Base-by-base conservation (phyloP, 2,113 vertebrate genomes). In the Natator depressus region DNA sequence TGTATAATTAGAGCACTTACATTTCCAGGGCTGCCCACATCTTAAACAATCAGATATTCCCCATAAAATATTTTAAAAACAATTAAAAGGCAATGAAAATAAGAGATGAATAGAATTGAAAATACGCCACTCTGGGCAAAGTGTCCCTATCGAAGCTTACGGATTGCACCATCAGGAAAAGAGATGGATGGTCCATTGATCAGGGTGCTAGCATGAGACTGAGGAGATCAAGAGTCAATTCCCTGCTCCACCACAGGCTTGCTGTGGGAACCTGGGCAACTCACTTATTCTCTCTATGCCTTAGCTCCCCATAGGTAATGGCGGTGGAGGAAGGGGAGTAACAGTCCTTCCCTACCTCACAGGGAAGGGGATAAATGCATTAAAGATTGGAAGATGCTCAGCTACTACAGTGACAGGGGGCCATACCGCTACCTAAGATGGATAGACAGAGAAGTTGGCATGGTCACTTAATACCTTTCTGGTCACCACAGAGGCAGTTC, bases 211-310 rank as follows among this genome's bases (percentile, higher is more conserved):
- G 81, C 3, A 75, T 57, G 81, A 80, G 87, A 84, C 20, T 87
- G 76, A 91, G 75, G 89, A 96, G 91, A 95, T 75, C 22, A 82
- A 88, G 59, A 93, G 65, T 95, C 38, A 95, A 94, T 38, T 72
- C 27, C 54, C 81, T 84, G 42, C 69, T 91, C 85, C 80, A 84
- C 16, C 84, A 72, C 9, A 92, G 87, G 82, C 57, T 85, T 89
- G 6, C 0, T 6, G n/a, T 85, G 76, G 69, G 84, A 94, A 96
- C 93, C 0, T 4, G 93, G 65, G 87, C 89, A 65, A 10, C 2
- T 55, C 49, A 25, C 42, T 82, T 89, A 92, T 78, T 38, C 19
- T 51, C n/a, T 42, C 95, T 84, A 80, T 13, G 82, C 65, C 85
- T 95, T 27, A 49, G 1, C 20, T 81, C 35, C 65, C 65, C 19